Percentiles rank a stretch among this genome's conserved stretches.
Conservation (phyloP, 2,797 vertebrate species). For the Pangasius mekongensis region DNA sequence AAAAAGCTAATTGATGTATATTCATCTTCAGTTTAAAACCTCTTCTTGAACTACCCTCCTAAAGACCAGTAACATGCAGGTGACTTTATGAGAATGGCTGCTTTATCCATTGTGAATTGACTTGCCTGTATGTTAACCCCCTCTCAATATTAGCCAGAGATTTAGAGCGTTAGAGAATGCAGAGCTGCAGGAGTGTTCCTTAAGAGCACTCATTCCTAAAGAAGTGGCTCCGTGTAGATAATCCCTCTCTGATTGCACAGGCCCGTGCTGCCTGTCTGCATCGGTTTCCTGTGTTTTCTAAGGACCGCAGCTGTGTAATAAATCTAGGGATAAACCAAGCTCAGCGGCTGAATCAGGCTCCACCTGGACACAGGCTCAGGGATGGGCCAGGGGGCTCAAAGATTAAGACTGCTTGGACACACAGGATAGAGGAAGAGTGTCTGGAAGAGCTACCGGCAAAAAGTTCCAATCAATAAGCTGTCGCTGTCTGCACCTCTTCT, state of each 20-base stretch:
- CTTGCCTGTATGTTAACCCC: constrained; percentile 3
- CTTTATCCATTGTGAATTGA: constrained; percentile 27
- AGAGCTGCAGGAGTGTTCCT: constrained; percentile 24
- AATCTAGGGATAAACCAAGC: constrained; percentile 43
- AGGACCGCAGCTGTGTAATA: constrained; percentile 51
- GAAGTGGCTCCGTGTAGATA: constrained; percentile 29
- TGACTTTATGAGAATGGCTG: constrained; percentile 11
- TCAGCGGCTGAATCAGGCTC: constrained; percentile 30
- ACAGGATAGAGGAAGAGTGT: neutral
- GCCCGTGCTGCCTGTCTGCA: constrained; percentile 26
- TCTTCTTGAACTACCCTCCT: neutral
- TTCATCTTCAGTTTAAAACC: neutral
- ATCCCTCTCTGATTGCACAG: constrained; percentile 46
- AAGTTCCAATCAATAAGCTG: constrained; percentile 21
- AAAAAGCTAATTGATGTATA: neutral
- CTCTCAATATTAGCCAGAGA: constrained; percentile 22
- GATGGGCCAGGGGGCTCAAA: constrained; percentile 21
- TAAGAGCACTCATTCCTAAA: constrained; percentile 39
- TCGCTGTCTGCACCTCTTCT: constrained; percentile 25
- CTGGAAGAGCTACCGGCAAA: neutral
- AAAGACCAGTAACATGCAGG: neutral
- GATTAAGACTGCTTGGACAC: constrained; percentile 40
- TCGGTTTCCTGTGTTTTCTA: constrained; percentile 26
- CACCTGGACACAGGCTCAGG: constrained; percentile 34
- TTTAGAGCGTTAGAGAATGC: constrained; percentile 9